A percentile compares a stretch with the other conserved stretches of the same genome.
Evolutionary conservation across 2,113 vertebrate species (phyloP).

Genomic region (Centropristis striata): DNA sequence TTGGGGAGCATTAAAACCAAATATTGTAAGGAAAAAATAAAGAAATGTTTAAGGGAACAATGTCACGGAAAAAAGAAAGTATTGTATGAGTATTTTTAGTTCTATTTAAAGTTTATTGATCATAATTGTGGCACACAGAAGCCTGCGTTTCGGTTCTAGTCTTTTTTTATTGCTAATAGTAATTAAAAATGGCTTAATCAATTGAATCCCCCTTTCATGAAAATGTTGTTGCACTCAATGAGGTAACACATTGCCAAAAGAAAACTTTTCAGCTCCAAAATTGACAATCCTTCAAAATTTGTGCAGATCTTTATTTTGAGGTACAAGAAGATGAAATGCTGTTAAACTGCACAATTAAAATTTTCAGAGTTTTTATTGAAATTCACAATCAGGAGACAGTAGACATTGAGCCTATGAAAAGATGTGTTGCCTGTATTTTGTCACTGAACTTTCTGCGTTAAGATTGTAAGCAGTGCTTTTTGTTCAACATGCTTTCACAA

Average conservation of each 20-base stretch:
- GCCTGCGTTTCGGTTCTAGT: slow-evolving; percentile 17
- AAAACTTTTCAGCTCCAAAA: slow-evolving; percentile 27
- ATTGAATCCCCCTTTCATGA: not conserved
- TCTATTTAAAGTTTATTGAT: slow-evolving; percentile 36
- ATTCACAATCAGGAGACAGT: not conserved
- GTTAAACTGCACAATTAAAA: slow-evolving; percentile 13
- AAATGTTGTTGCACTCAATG: not conserved
- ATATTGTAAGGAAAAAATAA: slow-evolving; percentile 34
- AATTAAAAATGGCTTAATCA: slow-evolving; percentile 4
- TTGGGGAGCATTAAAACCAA: slow-evolving; percentile 62
- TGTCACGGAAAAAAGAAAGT: slow-evolving; percentile 27
- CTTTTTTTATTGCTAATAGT: slow-evolving; percentile 19
- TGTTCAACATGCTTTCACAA: not conserved
- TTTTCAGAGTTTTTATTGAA: not conserved
- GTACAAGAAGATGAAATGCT: not conserved
- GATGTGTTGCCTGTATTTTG: slow-evolving; percentile 14
- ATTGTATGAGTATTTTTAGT: slow-evolving; percentile 37
- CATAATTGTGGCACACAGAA: slow-evolving; percentile 4
- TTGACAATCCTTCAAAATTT: slow-evolving; percentile 68
- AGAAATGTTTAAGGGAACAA: slow-evolving; percentile 26
- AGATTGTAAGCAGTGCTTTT: not conserved
- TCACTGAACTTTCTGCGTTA: slow-evolving; percentile 3
- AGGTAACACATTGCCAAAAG: not conserved
- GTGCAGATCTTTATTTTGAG: slow-evolving; percentile 18
- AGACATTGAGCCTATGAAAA: not conserved